Percentiles rank a stretch among this genome's conserved stretches.
phyloP scores from a whole-genome alignment of 1,140 invertebrate genomes.

The Nephotettix cincticeps region DNA sequence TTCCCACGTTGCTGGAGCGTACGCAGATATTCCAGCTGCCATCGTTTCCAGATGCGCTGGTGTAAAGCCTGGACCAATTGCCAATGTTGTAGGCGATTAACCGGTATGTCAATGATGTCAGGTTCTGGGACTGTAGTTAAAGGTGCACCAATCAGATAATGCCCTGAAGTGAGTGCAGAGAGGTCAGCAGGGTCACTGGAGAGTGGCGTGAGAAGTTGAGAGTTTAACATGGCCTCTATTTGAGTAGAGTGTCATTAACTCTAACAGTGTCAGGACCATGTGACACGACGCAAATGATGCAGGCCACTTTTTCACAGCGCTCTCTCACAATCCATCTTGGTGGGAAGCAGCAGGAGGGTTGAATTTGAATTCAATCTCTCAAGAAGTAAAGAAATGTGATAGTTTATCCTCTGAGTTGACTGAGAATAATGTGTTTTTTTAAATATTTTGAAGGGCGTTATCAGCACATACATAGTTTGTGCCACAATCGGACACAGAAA shows the following conservation, averaged over 20 bases:
- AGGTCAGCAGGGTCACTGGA: slow-evolving; percentile 42
- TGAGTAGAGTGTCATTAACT: slow-evolving; percentile 42
- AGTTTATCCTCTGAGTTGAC: not conserved
- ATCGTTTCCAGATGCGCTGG: slow-evolving; percentile 40
- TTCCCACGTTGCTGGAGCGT: slow-evolving; percentile 41
- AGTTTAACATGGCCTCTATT: slow-evolving; percentile 46
- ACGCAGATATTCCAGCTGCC: slow-evolving; percentile 39
- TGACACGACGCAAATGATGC: slow-evolving; percentile 41
- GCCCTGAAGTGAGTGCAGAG: slow-evolving; percentile 42
- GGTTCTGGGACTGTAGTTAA: slow-evolving; percentile 29
- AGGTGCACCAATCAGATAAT: slow-evolving; percentile 42
- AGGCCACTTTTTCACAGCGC: slow-evolving; percentile 40
- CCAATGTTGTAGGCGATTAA: slow-evolving; percentile 36
- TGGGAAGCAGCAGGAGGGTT: slow-evolving; percentile 38
- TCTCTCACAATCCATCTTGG: slow-evolving; percentile 42
- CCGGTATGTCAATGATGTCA: slow-evolving; percentile 16
- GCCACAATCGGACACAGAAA: slow-evolving; percentile 42
- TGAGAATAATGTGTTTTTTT: not conserved
- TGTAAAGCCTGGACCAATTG: slow-evolving; percentile 35
- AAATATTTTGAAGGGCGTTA: not conserved
- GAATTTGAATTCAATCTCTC: slow-evolving; percentile 38
- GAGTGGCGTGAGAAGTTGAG: slow-evolving; percentile 45
- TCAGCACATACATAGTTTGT: slow-evolving; percentile 45
- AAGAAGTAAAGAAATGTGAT: not conserved
- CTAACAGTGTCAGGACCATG: slow-evolving; percentile 41